phyloP scores from a whole-genome alignment of 2,113 vertebrate genomes.

The Brienomyrus brachyistius region DNA sequence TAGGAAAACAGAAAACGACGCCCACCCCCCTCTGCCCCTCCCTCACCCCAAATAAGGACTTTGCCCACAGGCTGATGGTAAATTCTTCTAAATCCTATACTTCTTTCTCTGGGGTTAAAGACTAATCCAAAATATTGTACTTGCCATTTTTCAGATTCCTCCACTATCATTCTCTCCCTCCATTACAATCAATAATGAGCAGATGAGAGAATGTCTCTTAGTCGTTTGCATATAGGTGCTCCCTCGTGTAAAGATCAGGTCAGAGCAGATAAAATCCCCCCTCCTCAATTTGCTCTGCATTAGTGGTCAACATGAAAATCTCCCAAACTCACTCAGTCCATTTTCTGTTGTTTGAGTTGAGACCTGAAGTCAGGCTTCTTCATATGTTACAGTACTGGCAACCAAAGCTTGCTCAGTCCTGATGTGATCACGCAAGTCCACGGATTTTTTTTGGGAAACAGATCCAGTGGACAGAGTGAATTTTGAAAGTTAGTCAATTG shows the following conservation, averaged over 20 bases:
- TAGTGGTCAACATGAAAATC: not conserved
- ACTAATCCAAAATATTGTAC: not conserved
- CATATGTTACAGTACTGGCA: not conserved
- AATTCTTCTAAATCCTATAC: slow-evolving; percentile 12
- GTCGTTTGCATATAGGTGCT: not conserved
- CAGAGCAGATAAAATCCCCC: not conserved
- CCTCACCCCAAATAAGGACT: slow-evolving; percentile 40
- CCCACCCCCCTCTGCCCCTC: slow-evolving; percentile 27
- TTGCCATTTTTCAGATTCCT: not conserved
- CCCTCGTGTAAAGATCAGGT: not conserved
- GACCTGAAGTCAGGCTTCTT: not conserved
- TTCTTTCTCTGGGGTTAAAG: not conserved
- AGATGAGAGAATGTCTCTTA: not conserved
- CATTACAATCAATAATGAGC: not conserved
- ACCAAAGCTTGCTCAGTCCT: not conserved
- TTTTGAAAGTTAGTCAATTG: not conserved
- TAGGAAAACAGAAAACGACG: slow-evolving; percentile 45
- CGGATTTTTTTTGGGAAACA: not conserved
- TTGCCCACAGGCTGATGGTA: slow-evolving; percentile 15
- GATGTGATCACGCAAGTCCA: not conserved
- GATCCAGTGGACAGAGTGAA: not conserved
- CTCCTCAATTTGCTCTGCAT: not conserved
- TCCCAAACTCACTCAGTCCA: not conserved
- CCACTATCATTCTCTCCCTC: not conserved
- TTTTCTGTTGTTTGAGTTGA: not conserved